Percentiles rank a stretch among this genome's conserved stretches.
Evolutionary conservation across 2,888 invertebrate species (phyloP).

Genomic region (Caenorhabditis auriculariae): DNA sequence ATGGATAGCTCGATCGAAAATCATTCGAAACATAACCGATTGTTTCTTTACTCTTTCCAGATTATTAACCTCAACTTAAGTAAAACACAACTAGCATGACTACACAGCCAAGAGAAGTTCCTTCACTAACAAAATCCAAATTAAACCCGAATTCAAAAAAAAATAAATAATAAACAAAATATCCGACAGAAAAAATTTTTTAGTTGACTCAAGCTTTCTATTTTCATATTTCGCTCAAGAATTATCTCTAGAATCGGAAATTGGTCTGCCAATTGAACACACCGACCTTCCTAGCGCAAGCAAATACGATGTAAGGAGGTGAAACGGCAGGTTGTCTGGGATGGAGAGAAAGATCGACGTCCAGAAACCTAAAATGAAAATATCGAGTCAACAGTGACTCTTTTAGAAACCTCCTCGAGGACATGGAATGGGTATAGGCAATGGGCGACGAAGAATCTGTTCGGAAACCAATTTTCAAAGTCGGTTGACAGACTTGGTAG

Average conservation of each 20-base stretch:
- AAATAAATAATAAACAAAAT: no score
- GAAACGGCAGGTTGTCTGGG: slow-evolving; percentile 40
- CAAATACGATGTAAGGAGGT: slow-evolving; percentile 56
- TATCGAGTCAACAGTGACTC: not conserved
- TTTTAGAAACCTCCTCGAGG: slow-evolving; percentile 22
- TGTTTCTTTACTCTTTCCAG: no score
- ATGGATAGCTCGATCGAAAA: no score
- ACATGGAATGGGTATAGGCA: slow-evolving; percentile 40
- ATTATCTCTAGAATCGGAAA: no score
- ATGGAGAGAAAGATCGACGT: slow-evolving; percentile 55
- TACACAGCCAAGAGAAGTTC: not conserved
- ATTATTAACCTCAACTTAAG: no score
- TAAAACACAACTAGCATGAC: not conserved
- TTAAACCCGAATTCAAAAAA: no score
- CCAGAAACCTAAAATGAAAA: slow-evolving; percentile 33
- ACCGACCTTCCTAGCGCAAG: slow-evolving; percentile 51
- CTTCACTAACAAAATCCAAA: no score
- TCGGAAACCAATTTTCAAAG: slow-evolving; percentile 40
- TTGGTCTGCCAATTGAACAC: no score
- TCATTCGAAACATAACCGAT: no score
- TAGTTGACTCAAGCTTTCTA: no score
- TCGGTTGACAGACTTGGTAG: slow-evolving; percentile 58
- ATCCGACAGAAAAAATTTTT: no score
- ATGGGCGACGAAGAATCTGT: slow-evolving; percentile 33
- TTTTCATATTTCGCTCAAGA: no score